Percentiles rank a stretch among this genome's conserved stretches.
Conservation (phyloP, 2,113 vertebrate genomes). For the Engraulis encrasicolus region DNA sequence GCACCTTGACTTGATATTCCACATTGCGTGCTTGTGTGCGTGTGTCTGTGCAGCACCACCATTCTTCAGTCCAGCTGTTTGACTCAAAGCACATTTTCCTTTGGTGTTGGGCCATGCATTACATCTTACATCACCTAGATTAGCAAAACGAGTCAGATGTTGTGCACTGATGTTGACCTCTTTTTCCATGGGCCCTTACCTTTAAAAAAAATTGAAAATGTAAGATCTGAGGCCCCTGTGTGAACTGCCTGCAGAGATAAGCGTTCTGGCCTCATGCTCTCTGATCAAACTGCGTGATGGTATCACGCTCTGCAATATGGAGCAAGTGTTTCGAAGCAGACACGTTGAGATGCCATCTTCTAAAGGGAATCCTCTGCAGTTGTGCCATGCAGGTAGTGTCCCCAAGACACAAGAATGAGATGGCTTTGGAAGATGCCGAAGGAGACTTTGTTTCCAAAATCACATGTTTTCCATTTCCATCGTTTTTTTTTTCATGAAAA, state of each 20-base stretch:
- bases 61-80: background rate
- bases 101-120: background rate
- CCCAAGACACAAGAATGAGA: background rate
- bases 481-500: too few relatives aligned
- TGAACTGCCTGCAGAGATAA: background rate
- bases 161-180: background rate
- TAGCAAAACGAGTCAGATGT: slow-evolving; percentile 6
- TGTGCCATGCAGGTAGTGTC: background rate
- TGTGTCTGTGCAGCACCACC: background rate
- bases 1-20: background rate
- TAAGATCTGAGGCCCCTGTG: background rate
- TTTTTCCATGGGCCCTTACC: slow-evolving; percentile 10
- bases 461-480: too few relatives aligned
- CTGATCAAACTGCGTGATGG: background rate
- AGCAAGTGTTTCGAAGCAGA: slow-evolving; percentile 7
- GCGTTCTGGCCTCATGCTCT: background rate
- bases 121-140: background rate
- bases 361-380: background rate
- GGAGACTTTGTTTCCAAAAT: too few relatives aligned
- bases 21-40: too few relatives aligned
- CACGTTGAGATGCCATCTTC: background rate
- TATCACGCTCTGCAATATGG: background rate
- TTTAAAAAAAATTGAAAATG: slow-evolving; percentile 6
- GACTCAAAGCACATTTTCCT: background rate
- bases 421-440: background rate